A percentile compares a stretch with the other conserved stretches of the same genome.
phyloP scores from a whole-genome alignment of 2,888 invertebrate genomes.

The Chymomyza caudatula region DNA sequence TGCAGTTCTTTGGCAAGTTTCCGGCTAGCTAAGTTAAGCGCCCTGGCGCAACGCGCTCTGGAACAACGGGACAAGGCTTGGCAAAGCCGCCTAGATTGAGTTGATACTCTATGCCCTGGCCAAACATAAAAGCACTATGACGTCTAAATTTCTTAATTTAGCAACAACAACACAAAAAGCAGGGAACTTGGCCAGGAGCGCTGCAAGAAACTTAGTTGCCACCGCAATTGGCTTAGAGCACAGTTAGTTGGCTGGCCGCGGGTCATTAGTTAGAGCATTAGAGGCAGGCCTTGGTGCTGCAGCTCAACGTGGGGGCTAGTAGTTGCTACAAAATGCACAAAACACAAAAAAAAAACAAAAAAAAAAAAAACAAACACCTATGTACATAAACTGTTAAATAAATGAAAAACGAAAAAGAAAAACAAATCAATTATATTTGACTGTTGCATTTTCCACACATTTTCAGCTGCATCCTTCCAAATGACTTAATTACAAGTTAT shows the following conservation, averaged over 20 bases:
- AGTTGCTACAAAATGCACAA: conserved; percentile 28
- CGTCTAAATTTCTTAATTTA: conserved; percentile 62
- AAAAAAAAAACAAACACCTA: conserved; percentile 16
- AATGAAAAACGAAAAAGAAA: neutral
- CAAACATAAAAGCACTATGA: conserved; percentile 33
- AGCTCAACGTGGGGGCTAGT: conserved; percentile 34
- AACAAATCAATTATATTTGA: neutral
- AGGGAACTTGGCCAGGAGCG: neutral
- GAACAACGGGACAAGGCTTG: conserved; percentile 53
- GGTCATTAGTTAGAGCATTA: neutral
- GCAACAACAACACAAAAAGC: too few relatives aligned
- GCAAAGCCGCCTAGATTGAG: conserved; percentile 23
- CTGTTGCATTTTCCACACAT: conserved; percentile 10
- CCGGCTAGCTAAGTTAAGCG: conserved; percentile 63
- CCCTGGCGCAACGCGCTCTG: conserved; percentile 24
- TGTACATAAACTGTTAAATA: conserved; percentile 20
- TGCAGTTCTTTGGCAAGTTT: conserved; percentile 77
- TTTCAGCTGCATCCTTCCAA: conserved; percentile 50
- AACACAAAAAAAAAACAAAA: neutral
- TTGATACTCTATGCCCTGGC: neutral
- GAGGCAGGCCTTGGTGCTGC: neutral
- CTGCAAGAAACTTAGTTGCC: conserved; percentile 5
- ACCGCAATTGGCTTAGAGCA: neutral
- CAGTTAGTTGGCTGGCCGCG: neutral
- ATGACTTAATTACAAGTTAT: conserved; percentile 73